Percentiles rank a stretch among this genome's conserved stretches.
These are phyloP conservation scores for Clytia hemisphaerica DNA, from an alignment of 30 jellyfish, hydroid and myxozoan genomes.

Conservation along the genomic window DNA sequence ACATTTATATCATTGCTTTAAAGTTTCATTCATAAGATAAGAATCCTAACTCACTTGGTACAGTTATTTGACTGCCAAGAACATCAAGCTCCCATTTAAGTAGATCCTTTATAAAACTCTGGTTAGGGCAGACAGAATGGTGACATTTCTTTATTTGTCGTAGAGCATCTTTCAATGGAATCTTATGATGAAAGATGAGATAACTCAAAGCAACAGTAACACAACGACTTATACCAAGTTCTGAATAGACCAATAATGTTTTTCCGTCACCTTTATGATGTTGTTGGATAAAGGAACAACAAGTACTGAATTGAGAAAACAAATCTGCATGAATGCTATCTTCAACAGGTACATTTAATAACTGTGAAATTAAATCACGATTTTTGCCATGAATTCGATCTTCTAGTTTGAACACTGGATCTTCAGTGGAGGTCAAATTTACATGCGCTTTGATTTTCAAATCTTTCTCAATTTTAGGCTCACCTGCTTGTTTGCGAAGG, in stretches of 20 bases:
- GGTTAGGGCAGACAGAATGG: slow-evolving; percentile 51
- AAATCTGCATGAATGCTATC: slow-evolving; percentile 48
- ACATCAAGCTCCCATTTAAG: slow-evolving; percentile 52
- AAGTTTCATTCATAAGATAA: slow-evolving; percentile 1
- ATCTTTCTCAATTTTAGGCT: slow-evolving; percentile 39
- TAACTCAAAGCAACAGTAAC: slow-evolving; percentile 50
- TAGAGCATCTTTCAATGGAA: slow-evolving; percentile 49
- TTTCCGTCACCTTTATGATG: slow-evolving; percentile 35
- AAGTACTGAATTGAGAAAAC: slow-evolving; percentile 4
- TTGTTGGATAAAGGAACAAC: slow-evolving; percentile 55
- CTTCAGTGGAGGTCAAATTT: slow-evolving; percentile 42
- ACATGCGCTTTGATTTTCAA: slow-evolving; percentile 81
- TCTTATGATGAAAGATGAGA: slow-evolving; percentile 28
- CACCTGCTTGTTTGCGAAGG: slow-evolving; percentile 44
- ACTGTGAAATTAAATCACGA: slow-evolving; percentile 21
- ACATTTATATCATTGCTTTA: background rate
- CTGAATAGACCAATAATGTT: slow-evolving; percentile 46
- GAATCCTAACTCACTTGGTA: background rate
- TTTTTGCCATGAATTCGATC: slow-evolving; percentile 12
- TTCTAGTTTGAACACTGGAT: slow-evolving; percentile 25
- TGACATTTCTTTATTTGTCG: slow-evolving; percentile 36
- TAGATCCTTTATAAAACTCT: slow-evolving; percentile 40
- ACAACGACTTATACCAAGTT: slow-evolving; percentile 61
- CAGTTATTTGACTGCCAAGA: slow-evolving; percentile 34
- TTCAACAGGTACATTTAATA: slow-evolving; percentile 31